Percentiles rank a stretch among this genome's conserved stretches.
Evolutionary conservation across 2,888 invertebrate genomes (phyloP).

Genomic region (Oxytorus armatus): DNA sequence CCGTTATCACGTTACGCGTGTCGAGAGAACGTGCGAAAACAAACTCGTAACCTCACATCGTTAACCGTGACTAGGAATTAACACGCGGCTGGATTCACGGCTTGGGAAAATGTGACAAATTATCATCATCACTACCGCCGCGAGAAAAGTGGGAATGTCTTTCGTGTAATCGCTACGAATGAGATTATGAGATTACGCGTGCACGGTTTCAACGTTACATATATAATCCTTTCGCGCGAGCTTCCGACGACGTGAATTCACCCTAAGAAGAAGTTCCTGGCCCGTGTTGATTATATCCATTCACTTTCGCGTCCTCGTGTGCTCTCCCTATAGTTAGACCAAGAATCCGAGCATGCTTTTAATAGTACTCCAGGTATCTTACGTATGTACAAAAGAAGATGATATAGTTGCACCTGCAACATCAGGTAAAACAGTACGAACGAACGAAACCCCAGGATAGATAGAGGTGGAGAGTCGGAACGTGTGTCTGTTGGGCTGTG

Average conservation of each 20-base stretch:
- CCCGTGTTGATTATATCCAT: constrained; percentile 48
- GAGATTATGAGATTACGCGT: constrained; percentile 60
- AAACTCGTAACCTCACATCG: neutral
- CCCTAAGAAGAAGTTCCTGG: constrained; percentile 51
- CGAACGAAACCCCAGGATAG: constrained; percentile 33
- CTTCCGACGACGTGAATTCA: constrained; percentile 28
- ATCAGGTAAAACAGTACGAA: constrained; percentile 8
- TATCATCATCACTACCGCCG: constrained; percentile 5
- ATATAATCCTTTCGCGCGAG: constrained; percentile 46
- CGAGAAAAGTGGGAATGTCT: constrained; percentile 26
- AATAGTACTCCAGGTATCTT: constrained; percentile 49
- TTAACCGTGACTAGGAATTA: too few relatives aligned
- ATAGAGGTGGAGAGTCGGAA: constrained; percentile 28
- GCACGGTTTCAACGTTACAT: constrained; percentile 45
- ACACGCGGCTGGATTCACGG: too few relatives aligned
- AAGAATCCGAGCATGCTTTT: constrained; percentile 44
- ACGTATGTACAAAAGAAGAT: constrained; percentile 10
- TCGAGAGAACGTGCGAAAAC: too few relatives aligned
- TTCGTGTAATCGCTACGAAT: constrained; percentile 57
- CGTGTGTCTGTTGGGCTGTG: constrained; percentile 38
- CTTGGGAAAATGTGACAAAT: constrained; percentile 27
- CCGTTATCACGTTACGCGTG: too few relatives aligned
- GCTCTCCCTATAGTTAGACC: constrained; percentile 19
- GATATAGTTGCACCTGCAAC: constrained; percentile 30
- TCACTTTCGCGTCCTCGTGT: constrained; percentile 44